Percentiles rank a stretch among this genome's conserved stretches.
phyloP scores from a whole-genome alignment of 2,888 invertebrate genomes.

The Nephrocerus scutellatus region DNA sequence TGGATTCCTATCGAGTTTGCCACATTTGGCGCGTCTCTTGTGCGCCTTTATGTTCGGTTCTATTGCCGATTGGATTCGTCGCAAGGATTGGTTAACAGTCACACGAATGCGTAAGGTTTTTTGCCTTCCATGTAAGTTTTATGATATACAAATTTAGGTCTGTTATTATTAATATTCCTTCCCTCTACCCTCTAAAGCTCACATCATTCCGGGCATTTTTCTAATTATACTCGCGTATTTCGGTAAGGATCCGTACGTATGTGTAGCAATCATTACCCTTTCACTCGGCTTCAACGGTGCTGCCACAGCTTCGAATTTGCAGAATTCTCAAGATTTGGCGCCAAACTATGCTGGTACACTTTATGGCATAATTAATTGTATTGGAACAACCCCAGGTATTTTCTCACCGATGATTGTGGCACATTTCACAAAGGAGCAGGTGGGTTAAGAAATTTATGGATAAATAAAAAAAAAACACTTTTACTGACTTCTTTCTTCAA shows the following conservation, averaged over 20 bases:
- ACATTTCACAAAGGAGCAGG: slow-evolving; percentile 36
- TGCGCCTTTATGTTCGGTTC: slow-evolving; percentile 65
- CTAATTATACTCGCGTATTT: slow-evolving; percentile 53
- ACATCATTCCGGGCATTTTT: slow-evolving; percentile 56
- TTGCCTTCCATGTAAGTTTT: slow-evolving; percentile 55
- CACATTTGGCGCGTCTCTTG: slow-evolving; percentile 62
- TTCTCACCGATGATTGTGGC: slow-evolving; percentile 65
- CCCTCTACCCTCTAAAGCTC: slow-evolving; percentile 39
- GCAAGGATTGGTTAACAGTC: slow-evolving; percentile 46
- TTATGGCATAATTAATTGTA: slow-evolving; percentile 66
- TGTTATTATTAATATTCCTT: slow-evolving; percentile 28
- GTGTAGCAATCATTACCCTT: slow-evolving; percentile 59
- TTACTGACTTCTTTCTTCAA: slow-evolving; percentile 28
- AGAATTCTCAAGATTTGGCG: slow-evolving; percentile 63
- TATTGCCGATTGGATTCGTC: slow-evolving; percentile 58
- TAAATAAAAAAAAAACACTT: not conserved
- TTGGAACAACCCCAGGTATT: slow-evolving; percentile 64
- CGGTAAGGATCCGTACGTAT: slow-evolving; percentile 57
- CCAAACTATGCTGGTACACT: slow-evolving; percentile 68
- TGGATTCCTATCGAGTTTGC: slow-evolving; percentile 62
- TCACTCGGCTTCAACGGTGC: slow-evolving; percentile 63
- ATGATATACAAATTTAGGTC: not conserved
- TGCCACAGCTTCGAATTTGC: slow-evolving; percentile 56
- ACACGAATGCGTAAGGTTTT: slow-evolving; percentile 61
- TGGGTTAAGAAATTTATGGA: slow-evolving; percentile 14